phyloP scores from a whole-genome alignment of 2,113 vertebrate species.

The Tragelaphus strepsiceros region DNA sequence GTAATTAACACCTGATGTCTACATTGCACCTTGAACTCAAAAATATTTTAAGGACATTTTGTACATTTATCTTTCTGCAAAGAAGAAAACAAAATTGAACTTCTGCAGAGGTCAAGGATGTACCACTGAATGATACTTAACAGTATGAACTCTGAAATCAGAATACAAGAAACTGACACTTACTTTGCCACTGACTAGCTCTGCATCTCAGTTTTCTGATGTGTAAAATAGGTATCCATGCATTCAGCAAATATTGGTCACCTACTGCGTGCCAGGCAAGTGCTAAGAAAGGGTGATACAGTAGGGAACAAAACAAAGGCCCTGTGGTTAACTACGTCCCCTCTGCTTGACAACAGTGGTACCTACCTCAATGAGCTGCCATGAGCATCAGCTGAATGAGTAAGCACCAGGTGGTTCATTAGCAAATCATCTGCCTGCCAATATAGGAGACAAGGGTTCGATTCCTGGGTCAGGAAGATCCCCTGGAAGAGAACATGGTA shows the following conservation, averaged over 20 bases:
- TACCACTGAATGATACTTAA: neutral
- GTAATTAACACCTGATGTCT: neutral
- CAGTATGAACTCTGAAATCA: neutral
- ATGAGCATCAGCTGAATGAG: neutral
- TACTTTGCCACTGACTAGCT: neutral
- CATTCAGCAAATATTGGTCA: neutral
- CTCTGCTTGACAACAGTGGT: neutral
- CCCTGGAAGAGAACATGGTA: neutral
- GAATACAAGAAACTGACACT: neutral
- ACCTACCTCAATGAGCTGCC: neutral
- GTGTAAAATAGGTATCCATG: neutral
- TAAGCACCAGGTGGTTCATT: neutral
- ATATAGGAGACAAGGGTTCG: neutral
- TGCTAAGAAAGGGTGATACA: neutral
- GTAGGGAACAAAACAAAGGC: neutral
- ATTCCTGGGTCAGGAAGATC: neutral
- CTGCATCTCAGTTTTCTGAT: neutral
- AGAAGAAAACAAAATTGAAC: neutral
- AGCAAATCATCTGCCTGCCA: neutral
- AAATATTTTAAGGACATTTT: neutral
- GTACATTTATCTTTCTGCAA: neutral
- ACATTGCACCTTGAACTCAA: neutral
- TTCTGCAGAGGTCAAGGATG: neutral
- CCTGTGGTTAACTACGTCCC: neutral
- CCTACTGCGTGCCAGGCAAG: fast-evolving